phyloP scores from a whole-genome alignment of 2,797 vertebrate species.

The Phrynocephalus guinanensis region DNA sequence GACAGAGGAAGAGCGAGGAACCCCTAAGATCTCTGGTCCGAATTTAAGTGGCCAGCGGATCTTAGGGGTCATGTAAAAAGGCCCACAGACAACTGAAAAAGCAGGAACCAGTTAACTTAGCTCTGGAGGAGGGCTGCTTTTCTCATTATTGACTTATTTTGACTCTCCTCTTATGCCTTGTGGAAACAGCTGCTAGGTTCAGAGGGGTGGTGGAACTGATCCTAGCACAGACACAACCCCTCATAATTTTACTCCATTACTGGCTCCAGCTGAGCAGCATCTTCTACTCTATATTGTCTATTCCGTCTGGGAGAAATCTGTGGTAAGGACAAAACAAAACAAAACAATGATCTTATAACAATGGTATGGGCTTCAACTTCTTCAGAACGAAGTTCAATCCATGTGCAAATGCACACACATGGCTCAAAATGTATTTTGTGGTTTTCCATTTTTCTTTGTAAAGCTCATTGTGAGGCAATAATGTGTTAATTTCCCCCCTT shows the following conservation, averaged over 20 bases:
- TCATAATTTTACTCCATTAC: not conserved
- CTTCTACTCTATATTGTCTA: not conserved
- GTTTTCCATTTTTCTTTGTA: not conserved
- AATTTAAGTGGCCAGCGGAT: too few species aligned
- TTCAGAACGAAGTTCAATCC: not conserved
- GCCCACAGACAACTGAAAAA: not conserved
- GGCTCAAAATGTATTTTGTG: too few species aligned
- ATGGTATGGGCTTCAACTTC: not conserved
- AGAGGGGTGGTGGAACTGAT: not conserved
- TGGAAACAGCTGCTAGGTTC: not conserved
- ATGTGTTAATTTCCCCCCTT: not conserved
- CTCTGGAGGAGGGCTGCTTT: not conserved
- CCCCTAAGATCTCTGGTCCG: too few species aligned
- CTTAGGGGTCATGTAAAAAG: too few species aligned
- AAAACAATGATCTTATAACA: not conserved
- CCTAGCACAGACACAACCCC: not conserved
- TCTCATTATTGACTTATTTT: not conserved
- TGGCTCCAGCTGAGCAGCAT: too few species aligned
- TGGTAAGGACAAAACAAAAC: not conserved
- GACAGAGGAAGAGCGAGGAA: too few species aligned
- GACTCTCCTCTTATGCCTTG: not conserved
- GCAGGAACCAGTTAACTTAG: not conserved
- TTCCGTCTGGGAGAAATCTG: not conserved
- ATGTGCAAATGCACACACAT: not conserved
- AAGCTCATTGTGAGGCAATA: not conserved